Conservation (phyloP, 2,797 vertebrate species). For the Alca torda region DNA sequence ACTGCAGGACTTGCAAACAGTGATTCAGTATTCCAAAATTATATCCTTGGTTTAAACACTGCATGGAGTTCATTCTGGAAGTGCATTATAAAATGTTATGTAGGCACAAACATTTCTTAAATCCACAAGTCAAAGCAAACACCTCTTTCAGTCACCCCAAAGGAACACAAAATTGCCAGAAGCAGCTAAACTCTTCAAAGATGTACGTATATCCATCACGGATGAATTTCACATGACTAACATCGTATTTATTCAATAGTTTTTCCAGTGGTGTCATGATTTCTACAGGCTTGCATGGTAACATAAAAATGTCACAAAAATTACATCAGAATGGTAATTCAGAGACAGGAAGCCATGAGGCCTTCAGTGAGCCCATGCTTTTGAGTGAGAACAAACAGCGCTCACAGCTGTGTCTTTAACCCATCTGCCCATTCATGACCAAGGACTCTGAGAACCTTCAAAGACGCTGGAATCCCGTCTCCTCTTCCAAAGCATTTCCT, state of each 20-base stretch:
- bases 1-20: not conserved
- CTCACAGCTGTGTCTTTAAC: not conserved
- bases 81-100: not conserved
- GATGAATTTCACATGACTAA: not conserved
- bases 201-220: not conserved
- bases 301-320: constrained; percentile 22
- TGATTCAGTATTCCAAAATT: not conserved
- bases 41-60: not conserved
- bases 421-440: not conserved
- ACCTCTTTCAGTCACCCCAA: not conserved
- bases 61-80: not conserved
- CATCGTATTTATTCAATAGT: not conserved
- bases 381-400: not conserved
- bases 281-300: constrained; percentile 21
- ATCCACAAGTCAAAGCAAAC: not conserved
- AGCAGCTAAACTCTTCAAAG: not conserved
- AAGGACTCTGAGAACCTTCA: not conserved
- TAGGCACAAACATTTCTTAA: not conserved
- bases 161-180: not conserved
- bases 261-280: not conserved
- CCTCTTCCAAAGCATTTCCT: not conserved
- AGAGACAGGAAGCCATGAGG: not conserved
- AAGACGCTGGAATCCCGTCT: not conserved
- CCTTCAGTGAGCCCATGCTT: not conserved
- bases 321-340: not conserved